Evolutionary conservation across 1,140 invertebrate species (phyloP).

Genomic region (Brachionus asplanchnoidis): DNA sequence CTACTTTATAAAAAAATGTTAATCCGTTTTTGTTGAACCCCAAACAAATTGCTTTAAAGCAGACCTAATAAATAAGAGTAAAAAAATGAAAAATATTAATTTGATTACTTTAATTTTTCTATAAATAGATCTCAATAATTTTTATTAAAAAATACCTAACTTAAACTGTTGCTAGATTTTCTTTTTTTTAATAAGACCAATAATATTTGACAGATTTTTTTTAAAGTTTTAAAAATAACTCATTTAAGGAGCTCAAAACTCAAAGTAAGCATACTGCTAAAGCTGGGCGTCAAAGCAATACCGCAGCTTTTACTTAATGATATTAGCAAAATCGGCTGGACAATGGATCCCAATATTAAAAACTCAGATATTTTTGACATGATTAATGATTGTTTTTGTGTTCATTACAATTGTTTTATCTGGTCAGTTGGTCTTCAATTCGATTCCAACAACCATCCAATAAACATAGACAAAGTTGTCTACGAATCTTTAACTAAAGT

Average conservation of each 20-base stretch:
- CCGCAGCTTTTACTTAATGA: background rate
- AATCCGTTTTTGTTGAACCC: no score
- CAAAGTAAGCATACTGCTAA: background rate
- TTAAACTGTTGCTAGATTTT: no score
- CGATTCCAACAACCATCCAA: background rate
- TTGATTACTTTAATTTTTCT: no score
- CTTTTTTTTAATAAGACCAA: no score
- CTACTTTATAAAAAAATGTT: no score
- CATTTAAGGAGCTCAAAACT: background rate
- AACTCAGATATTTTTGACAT: background rate
- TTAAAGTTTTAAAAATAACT: no score
- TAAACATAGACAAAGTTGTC: slow-evolving; percentile 13
- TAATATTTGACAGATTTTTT: no score
- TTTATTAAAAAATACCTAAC: no score
- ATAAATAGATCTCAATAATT: no score
- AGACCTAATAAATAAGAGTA: no score
- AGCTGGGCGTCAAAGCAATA: slow-evolving; percentile 10
- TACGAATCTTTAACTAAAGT: slow-evolving; percentile 17
- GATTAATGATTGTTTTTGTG: background rate
- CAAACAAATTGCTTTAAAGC: no score
- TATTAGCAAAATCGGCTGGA: slow-evolving; percentile 26
- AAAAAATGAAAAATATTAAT: no score
- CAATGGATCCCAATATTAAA: slow-evolving; percentile 12
- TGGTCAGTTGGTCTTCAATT: slow-evolving; percentile 2
- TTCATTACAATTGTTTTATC: slow-evolving; percentile 20